Percentiles rank a stretch among this genome's conserved stretches.
Evolutionary conservation across 2,113 vertebrate genomes (phyloP).

Genomic region (Coturnix japonica): DNA sequence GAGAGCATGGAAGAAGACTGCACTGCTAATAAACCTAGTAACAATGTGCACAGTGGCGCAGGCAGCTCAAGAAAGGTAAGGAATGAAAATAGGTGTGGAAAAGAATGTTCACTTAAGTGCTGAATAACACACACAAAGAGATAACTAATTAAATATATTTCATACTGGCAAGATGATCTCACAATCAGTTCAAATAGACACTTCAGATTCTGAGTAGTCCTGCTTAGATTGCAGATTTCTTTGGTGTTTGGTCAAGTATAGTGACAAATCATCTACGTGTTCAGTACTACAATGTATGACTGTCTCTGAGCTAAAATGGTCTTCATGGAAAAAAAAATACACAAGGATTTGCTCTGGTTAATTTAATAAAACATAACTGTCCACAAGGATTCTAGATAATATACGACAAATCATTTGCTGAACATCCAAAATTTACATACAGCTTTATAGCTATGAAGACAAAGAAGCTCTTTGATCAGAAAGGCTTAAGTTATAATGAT

Average conservation of each 20-base stretch:
- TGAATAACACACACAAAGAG: not conserved
- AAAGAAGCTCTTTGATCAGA: slow-evolving; percentile 40
- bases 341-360: not conserved
- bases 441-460: not conserved
- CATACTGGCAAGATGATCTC: not conserved
- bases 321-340: not conserved
- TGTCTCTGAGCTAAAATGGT: not conserved
- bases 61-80: not conserved
- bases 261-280: not conserved
- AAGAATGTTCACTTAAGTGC: not conserved
- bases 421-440: not conserved
- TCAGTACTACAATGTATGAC: not conserved
- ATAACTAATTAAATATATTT: slow-evolving; percentile 10
- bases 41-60: not conserved
- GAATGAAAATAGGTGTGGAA: not conserved
- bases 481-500: slow-evolving; percentile 9
- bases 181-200: not conserved
- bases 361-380: slow-evolving; percentile 11
- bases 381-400: not conserved
- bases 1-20: not conserved
- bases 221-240: not conserved
- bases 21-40: not conserved
- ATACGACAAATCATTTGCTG: not conserved
- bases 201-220: not conserved
- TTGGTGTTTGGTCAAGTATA: not conserved